These are phyloP conservation scores for Chromobotia macracanthus DNA, from an alignment of 2,797 vertebrate species.

Conservation along the genomic window DNA sequence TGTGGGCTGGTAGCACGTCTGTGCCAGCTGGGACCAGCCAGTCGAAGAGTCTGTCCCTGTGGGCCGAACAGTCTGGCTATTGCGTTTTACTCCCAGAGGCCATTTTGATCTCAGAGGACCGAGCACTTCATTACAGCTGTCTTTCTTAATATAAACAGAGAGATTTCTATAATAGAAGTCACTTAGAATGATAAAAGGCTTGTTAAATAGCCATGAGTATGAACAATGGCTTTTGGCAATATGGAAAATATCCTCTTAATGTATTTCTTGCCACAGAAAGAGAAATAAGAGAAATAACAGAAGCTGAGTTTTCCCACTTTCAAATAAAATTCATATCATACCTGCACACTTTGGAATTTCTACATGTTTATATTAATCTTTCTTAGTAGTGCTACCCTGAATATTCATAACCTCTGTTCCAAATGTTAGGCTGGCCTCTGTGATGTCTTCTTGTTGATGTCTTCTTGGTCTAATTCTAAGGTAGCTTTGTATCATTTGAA, in stretches of 20 bases:
- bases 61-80: constrained; percentile 50
- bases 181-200: constrained; percentile 55
- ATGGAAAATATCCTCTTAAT: constrained; percentile 48
- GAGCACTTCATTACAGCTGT: constrained; percentile 57
- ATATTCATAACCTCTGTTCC: neutral
- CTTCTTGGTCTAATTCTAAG: too few species aligned
- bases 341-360: neutral
- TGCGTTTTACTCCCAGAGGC: constrained; percentile 41
- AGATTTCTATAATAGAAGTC: constrained; percentile 55
- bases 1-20: constrained; percentile 54
- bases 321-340: neutral
- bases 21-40: constrained; percentile 58
- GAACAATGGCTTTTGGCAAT: constrained; percentile 55
- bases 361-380: neutral
- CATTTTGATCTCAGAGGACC: constrained; percentile 52
- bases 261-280: neutral
- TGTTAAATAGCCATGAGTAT: constrained; percentile 57
- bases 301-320: neutral
- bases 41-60: constrained; percentile 15
- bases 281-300: neutral
- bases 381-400: neutral
- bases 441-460: too few species aligned
- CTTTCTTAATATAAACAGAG: constrained; percentile 58
- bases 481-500: neutral
- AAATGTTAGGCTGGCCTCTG: too few species aligned